phyloP scores from a whole-genome alignment of 2,113 vertebrate genomes.

The Oreocharis arfaki region DNA sequence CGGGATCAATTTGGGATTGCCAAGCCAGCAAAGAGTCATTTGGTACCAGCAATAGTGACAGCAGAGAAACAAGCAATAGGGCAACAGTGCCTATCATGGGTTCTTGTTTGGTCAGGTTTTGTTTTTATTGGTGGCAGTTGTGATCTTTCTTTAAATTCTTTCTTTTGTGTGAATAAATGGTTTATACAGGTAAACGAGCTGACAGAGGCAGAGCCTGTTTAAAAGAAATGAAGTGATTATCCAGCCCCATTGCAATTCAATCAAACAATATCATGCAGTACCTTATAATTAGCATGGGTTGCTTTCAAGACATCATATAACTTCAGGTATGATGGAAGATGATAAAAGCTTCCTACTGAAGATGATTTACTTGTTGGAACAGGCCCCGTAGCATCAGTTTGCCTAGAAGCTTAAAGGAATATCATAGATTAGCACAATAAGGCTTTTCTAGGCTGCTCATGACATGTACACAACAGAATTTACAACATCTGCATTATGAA shows the following conservation, averaged over 20 bases:
- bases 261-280: slow-evolving; percentile 11
- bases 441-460: neutral
- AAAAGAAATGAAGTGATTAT: neutral
- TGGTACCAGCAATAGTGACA: neutral
- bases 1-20: accelerated
- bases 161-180: neutral
- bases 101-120: neutral
- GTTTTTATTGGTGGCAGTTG: neutral
- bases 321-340: slow-evolving; percentile 93
- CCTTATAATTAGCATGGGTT: slow-evolving; percentile 96
- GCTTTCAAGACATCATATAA: slow-evolving; percentile 95
- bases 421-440: neutral
- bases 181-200: neutral
- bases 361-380: slow-evolving; percentile 85
- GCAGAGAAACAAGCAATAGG: neutral
- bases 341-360: slow-evolving; percentile 90
- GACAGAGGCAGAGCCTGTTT: neutral
- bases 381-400: slow-evolving; percentile 79
- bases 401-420: slow-evolving; percentile 76
- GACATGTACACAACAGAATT: neutral
- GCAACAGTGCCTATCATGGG: neutral
- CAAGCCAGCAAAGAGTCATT: neutral
- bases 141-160: neutral
- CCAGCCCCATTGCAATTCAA: neutral
- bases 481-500: neutral